Base-by-base conservation (phyloP, 1,140 invertebrate genomes). In the Aethina tumida region DNA sequence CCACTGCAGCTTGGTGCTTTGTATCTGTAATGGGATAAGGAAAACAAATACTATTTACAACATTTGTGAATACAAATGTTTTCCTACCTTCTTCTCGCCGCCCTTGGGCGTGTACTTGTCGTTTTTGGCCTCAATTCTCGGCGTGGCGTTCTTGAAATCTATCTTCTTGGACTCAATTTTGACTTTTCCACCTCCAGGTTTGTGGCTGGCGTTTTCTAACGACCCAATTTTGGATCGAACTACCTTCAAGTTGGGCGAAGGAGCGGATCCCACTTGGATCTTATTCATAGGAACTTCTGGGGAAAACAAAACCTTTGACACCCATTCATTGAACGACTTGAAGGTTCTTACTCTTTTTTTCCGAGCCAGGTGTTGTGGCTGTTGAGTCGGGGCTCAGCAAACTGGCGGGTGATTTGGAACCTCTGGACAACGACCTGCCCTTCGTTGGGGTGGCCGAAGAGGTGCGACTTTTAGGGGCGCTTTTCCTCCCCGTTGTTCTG, bases 171-270 rank as follows among this genome's bases (percentile, higher is more conserved):
- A 52, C 62, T 91, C 84, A 42, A 93, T 91, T 69, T 91, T 92
- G 8, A 94, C 74, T 49, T 91, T 81, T 17, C 91, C 91, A 24
- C 90, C 92, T 12, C 88, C 84, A 2, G 90, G 89, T 58, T 87
- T 93, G 62, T 97, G 86, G 28, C 74, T 80, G 0, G 89, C 73
- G 60, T 96, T 96, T n/a, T 91, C 79, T 55, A 96, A 63, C 2
- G 92, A 96, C 4, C 93, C 93, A 45, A 97, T 89, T 70, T 95
- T 96, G 9, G 91, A 93, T 63, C 80, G 80, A 2, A 92, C 86
- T 31, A 84, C 77, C 66, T 90, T 90, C 25, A 95, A 63, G 60
- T 94, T 94, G 14, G 91, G 90, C 14, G 88, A 90, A 25, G 89
- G 85, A 4, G 86, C 84, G 36, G 79, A 73, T 28, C 89, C 89